Conservation (phyloP, 2,113 vertebrate species). For the Pardalotus punctatus region DNA sequence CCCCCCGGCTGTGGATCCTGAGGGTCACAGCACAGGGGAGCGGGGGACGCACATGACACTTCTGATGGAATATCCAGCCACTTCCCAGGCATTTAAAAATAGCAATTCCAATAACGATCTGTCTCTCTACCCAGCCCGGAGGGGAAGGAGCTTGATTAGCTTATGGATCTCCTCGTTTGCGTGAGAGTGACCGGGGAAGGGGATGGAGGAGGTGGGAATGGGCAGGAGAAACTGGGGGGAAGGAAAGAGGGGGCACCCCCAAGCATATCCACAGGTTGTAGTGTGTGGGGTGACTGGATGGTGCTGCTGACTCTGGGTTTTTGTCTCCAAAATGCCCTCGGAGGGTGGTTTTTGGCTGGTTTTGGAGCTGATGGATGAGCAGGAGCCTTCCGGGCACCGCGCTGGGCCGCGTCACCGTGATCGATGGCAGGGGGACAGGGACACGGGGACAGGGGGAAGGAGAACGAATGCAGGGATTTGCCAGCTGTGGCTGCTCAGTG, state of each 20-base stretch:
- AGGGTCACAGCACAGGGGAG: background rate
- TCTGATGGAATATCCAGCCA: background rate
- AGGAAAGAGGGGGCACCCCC: accelerated
- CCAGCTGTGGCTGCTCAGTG: background rate
- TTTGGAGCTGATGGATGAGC: background rate
- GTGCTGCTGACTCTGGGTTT: accelerated
- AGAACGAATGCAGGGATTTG: accelerated
- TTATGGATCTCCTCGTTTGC: background rate
- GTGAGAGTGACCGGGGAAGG: background rate
- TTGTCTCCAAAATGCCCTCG: accelerated
- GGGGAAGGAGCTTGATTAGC: constrained; percentile 3
- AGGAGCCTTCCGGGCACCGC: accelerated
- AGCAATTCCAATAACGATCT: background rate
- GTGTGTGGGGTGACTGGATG: accelerated
- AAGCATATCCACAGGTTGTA: accelerated
- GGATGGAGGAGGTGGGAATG: background rate
- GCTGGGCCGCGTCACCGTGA: accelerated
- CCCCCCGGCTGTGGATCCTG: accelerated
- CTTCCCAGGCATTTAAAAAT: background rate
- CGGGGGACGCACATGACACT: background rate
- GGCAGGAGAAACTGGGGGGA: background rate
- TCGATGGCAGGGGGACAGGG: accelerated
- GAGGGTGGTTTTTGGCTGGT: background rate
- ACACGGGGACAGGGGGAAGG: background rate
- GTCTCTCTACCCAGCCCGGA: background rate